Percentiles rank a stretch among this genome's conserved stretches.
Evolutionary conservation across 2,113 vertebrate genomes (phyloP).

Genomic region (Cephalopholis sonnerati): DNA sequence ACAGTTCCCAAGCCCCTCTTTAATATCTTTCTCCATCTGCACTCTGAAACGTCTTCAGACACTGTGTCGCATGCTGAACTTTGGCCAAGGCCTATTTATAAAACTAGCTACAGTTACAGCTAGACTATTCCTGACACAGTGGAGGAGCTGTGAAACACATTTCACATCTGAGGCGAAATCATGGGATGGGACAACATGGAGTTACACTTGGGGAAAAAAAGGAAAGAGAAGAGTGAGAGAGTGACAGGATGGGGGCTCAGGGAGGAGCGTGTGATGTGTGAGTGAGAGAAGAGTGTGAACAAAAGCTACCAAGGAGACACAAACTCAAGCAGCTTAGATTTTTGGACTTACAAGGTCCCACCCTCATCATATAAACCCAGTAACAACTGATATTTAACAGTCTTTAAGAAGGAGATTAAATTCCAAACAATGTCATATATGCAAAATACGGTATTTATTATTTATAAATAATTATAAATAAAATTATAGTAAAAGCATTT

Average conservation of each 20-base stretch:
- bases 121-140: slow-evolving; percentile 74
- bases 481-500: neutral
- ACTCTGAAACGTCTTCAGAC: slow-evolving; percentile 62
- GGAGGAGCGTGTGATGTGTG: slow-evolving; percentile 3
- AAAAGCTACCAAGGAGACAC: too few relatives aligned
- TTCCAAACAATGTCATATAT: neutral
- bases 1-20: neutral
- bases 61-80: slow-evolving; percentile 67
- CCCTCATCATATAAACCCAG: neutral
- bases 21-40: slow-evolving; percentile 42
- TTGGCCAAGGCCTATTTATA: slow-evolving; percentile 79
- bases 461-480: neutral
- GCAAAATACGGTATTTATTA: neutral
- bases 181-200: slow-evolving; percentile 44
- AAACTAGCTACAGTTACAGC: slow-evolving; percentile 80
- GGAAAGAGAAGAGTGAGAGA: neutral
- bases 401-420: neutral
- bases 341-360: neutral
- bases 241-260: neutral
- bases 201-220: slow-evolving; percentile 13
- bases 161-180: slow-evolving; percentile 64
- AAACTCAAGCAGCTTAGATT: neutral
- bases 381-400: neutral
- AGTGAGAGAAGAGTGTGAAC: neutral
- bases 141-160: slow-evolving; percentile 62